Percentiles rank a stretch among this genome's conserved stretches.
Evolutionary conservation across 2,113 vertebrate genomes (phyloP).

Genomic region (Syngnathoides biaculeatus): DNA sequence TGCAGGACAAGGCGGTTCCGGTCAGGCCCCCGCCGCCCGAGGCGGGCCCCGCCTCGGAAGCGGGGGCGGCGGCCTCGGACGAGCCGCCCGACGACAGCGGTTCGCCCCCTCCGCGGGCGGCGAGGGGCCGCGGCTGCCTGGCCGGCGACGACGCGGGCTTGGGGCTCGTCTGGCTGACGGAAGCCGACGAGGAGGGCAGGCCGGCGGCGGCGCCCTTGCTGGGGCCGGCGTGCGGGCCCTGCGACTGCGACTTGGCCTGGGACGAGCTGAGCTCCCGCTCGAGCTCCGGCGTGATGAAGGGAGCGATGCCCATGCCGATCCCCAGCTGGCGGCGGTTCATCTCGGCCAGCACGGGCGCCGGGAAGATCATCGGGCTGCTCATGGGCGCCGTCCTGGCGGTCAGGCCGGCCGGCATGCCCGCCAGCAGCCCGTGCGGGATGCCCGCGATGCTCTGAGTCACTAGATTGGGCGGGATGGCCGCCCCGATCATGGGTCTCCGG

Average conservation of each 20-base stretch:
- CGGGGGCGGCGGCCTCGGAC: constrained; percentile 51
- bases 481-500: constrained; percentile 76
- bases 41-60: constrained; percentile 63
- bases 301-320: constrained; percentile 65
- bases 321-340: constrained; percentile 74
- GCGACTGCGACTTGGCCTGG: constrained; percentile 64
- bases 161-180: constrained; percentile 73
- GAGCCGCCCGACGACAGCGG: constrained; percentile 62
- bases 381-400: constrained; percentile 66
- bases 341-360: constrained; percentile 71
- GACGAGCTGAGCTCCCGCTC: constrained; percentile 81
- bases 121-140: constrained; percentile 70
- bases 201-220: constrained; percentile 41
- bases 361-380: constrained; percentile 67
- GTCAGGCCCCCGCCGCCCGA: constrained; percentile 53
- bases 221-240: constrained; percentile 66
- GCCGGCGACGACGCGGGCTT: constrained; percentile 76
- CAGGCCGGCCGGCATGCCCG: constrained; percentile 69
- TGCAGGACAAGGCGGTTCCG: constrained; percentile 81
- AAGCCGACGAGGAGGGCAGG: constrained; percentile 60
- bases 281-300: constrained; percentile 74
- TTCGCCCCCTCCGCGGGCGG: constrained; percentile 77
- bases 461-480: constrained; percentile 76
- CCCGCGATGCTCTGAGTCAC: constrained; percentile 76
- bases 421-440: constrained; percentile 61